Evolutionary conservation across 2,888 invertebrate species (phyloP).

Genomic region (Rotaria socialis): DNA sequence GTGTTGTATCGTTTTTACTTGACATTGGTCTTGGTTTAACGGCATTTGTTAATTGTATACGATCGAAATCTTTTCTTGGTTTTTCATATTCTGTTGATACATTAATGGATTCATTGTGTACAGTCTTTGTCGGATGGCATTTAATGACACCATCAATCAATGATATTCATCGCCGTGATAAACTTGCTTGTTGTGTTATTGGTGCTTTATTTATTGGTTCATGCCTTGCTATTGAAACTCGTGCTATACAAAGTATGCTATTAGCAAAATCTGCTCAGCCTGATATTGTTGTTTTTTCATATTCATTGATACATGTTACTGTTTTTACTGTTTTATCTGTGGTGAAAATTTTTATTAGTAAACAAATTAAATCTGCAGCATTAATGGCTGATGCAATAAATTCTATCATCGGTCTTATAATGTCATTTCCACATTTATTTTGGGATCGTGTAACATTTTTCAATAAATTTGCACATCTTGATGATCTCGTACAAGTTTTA

Average conservation of each 20-base stretch:
- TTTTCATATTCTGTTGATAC: conserved; percentile 34
- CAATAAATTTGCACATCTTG: conserved; percentile 27
- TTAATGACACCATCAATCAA: neutral
- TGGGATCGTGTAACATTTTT: conserved; percentile 29
- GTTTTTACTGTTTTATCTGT: conserved; percentile 6
- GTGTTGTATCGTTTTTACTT: neutral
- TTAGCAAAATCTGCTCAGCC: neutral
- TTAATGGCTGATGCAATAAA: conserved; percentile 33
- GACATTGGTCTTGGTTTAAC: conserved; percentile 25
- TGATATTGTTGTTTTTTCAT: neutral
- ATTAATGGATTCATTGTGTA: conserved; percentile 17
- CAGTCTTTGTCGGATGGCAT: conserved; percentile 6
- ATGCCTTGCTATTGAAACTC: conserved; percentile 21
- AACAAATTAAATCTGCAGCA: conserved; percentile 28
- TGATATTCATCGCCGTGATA: conserved; percentile 25
- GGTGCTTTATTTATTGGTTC: conserved; percentile 26
- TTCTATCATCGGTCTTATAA: neutral
- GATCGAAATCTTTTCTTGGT: neutral
- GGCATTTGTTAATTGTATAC: conserved; percentile 30
- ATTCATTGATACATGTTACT: conserved; percentile 2
- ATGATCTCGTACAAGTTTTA: conserved; percentile 36
- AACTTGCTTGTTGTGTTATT: conserved; percentile 28
- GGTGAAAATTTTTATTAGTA: conserved; percentile 15
- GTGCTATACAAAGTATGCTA: conserved; percentile 31
- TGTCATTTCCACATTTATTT: neutral